Evolutionary conservation across 2,797 vertebrate species (phyloP), one percentile per base, ranked within the genome.

Genomic region (Echiichthys vipera): DNA sequence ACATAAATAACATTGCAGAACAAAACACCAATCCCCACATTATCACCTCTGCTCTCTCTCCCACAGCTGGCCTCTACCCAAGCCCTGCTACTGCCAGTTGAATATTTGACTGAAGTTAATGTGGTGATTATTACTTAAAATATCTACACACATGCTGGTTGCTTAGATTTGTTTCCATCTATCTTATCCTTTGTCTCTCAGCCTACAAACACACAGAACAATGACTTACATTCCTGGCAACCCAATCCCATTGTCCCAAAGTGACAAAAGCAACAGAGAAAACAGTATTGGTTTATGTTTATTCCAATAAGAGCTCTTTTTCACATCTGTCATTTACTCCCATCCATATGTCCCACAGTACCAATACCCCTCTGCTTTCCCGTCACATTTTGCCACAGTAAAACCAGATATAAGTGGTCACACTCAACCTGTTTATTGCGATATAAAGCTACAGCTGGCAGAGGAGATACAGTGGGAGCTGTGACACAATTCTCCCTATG

Each of bases 121-220:
- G 55, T 34, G 36, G 5, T 43, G 36, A 45, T 70, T 32, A 65
- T 49, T 49, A 25, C 34, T 64, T 70, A 10, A 69, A 80, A 69
- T 67, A 55, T 71, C 61, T 71, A 46, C 34, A 73, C 76, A 74
- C 72, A 77, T 20, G 66, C 55, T 70, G 67, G 6, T 32, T 58
- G 40, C 63, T 77, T 57, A 13, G 46, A 55, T 81, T 27, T 30
- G 27, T 56, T 57, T 70, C 71, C 58, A 58, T 58, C 18, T 47
- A 27, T 40, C 43, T 32, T 30, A 27, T 39, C 40, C 39, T 65
- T 55, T 36, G n/a, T 55, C 32, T 62, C 39, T 66, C 29, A 49
- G 61, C 17, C 51, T 37, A 24, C 30, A 58, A 63, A 47, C 18
- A 65, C 37, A 72, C 7, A 34, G 25, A 37, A 56, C 17, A 43